These are phyloP conservation scores for Alauda arvensis DNA, from an alignment of 2,797 vertebrate genomes.

Conservation along the genomic window DNA sequence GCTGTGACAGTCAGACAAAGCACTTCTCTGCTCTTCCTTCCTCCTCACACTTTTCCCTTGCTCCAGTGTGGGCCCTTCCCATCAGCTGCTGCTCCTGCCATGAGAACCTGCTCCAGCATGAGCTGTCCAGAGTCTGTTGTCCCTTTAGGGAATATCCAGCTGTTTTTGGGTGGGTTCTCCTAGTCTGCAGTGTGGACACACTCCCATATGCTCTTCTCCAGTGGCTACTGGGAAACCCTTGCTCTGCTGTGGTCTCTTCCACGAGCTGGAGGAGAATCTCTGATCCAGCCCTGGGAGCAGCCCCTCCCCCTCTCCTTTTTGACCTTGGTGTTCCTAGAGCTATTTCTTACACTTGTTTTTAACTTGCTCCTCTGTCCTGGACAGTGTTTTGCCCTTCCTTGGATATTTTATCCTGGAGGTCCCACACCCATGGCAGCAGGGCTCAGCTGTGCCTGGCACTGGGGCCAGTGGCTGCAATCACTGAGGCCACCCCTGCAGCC, in stretches of 20 bases:
- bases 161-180: neutral
- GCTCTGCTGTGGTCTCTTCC: neutral
- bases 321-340: neutral
- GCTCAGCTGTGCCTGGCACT: neutral
- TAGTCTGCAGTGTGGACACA: too few relatives aligned
- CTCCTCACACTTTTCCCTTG: neutral
- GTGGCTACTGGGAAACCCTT: neutral
- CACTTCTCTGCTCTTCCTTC: neutral
- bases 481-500: neutral
- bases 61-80: too few relatives aligned
- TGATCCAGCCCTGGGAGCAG: neutral
- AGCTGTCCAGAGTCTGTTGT: neutral
- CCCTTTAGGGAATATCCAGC: neutral
- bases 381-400: accelerated
- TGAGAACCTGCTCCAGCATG: neutral
- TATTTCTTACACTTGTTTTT: neutral
- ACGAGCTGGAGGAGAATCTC: neutral
- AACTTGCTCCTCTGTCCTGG: neutral
- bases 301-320: neutral
- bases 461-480: neutral
- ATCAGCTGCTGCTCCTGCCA: neutral
- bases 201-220: neutral
- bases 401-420: neutral
- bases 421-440: accelerated
- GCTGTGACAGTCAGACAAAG: neutral